Percentiles rank a stretch among this genome's conserved stretches.
phyloP scores from a whole-genome alignment of 2,113 vertebrate genomes.

The Andinoacara biseriatus region DNA sequence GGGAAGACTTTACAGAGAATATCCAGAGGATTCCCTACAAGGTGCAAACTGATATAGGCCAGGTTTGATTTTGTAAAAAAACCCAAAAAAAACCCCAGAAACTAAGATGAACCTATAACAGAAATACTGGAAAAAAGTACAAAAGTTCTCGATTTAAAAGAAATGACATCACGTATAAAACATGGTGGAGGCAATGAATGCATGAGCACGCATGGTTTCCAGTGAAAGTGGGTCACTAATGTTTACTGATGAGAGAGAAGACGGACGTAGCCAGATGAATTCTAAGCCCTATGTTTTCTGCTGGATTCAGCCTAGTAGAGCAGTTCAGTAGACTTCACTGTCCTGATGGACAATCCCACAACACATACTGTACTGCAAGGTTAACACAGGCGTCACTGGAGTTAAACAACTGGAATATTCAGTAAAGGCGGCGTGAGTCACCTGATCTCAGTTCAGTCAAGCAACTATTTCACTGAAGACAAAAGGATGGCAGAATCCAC shows the following conservation, averaged over 20 bases:
- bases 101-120: not conserved
- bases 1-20: not conserved
- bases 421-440: not conserved
- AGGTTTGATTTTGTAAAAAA: not conserved
- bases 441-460: not conserved
- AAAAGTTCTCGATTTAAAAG: not conserved
- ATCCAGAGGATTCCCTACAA: not conserved
- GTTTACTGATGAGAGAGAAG: too few species aligned
- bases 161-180: not conserved
- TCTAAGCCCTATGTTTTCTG: not conserved
- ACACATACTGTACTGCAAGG: not conserved
- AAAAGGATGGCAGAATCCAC: not conserved
- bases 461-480: not conserved
- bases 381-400: not conserved
- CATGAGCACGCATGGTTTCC: not conserved
- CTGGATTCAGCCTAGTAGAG: not conserved
- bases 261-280: too few species aligned
- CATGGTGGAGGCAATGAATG: not conserved
- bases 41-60: not conserved
- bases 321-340: not conserved
- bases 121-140: not conserved
- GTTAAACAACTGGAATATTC: not conserved
- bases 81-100: accelerated
- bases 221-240: not conserved
- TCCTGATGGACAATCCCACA: not conserved